Evolutionary conservation across 2,888 invertebrate species (phyloP).

Genomic region (Eristalinus sepulchralis): DNA sequence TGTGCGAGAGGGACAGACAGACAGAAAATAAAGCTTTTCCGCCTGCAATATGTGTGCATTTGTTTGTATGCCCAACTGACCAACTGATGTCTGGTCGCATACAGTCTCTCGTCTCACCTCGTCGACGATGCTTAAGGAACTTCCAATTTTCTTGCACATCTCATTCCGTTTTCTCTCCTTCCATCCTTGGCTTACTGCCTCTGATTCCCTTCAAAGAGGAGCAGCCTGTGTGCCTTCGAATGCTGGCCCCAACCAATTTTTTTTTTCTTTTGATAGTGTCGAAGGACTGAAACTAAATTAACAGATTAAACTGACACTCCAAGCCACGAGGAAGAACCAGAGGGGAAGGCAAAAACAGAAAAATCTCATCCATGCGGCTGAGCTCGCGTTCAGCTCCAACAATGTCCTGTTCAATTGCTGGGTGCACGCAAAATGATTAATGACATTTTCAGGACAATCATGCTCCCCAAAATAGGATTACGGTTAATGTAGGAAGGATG

Average conservation of each 20-base stretch:
- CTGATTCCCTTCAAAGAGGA: slow-evolving; percentile 34
- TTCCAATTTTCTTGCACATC: slow-evolving; percentile 7
- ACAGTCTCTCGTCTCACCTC: slow-evolving; percentile 23
- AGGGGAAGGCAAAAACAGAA: not conserved
- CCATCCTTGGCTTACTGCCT: slow-evolving; percentile 52
- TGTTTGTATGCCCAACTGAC: slow-evolving; percentile 61
- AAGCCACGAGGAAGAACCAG: not conserved
- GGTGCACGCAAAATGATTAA: slow-evolving; percentile 71
- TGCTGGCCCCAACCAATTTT: slow-evolving; percentile 36
- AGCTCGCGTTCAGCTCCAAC: slow-evolving; percentile 31
- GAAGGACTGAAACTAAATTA: slow-evolving; percentile 66
- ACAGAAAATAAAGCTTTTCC: not conserved
- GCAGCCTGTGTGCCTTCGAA: not conserved
- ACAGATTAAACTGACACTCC: slow-evolving; percentile 71
- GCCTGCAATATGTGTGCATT: slow-evolving; percentile 1
- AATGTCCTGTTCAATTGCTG: slow-evolving; percentile 57
- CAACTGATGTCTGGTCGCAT: slow-evolving; percentile 62
- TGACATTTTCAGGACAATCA: slow-evolving; percentile 71
- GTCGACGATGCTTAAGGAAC: not conserved
- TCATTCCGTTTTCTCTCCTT: not conserved
- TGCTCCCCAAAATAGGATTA: slow-evolving; percentile 71
- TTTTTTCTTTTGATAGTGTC: not conserved
- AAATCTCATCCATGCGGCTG: slow-evolving; percentile 58
- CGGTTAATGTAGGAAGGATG: slow-evolving; percentile 69
- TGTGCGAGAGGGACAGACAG: not conserved